Evolutionary conservation across 2,797 vertebrate genomes (phyloP).

Genomic region (Rhinichthys osculus): DNA sequence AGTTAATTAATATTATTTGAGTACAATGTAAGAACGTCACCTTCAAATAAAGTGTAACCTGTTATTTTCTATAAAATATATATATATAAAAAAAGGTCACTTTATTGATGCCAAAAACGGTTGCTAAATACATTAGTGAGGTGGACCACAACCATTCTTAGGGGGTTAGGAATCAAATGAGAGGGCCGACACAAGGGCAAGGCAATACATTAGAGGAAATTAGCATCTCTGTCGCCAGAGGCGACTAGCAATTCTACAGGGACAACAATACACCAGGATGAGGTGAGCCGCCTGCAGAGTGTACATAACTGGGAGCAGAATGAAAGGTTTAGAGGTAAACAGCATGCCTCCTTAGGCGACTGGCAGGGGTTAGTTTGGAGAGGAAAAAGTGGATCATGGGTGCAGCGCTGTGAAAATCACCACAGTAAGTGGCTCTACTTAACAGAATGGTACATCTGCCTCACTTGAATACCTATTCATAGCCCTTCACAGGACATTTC

Average conservation of each 20-base stretch:
- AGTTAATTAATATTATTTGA: too few species aligned
- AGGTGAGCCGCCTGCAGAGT: neutral
- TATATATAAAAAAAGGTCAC: too few species aligned
- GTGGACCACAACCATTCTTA: neutral
- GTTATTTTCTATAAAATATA: too few species aligned
- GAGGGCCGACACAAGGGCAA: neutral
- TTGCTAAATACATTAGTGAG: neutral
- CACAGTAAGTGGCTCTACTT: slow-evolving; percentile 14
- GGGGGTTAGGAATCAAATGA: slow-evolving; percentile 24
- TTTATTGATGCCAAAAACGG: neutral
- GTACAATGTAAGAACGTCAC: too few species aligned
- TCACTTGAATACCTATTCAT: slow-evolving; percentile 14
- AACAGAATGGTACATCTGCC: neutral
- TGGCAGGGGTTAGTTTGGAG: slow-evolving; percentile 38
- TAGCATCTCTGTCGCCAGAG: slow-evolving; percentile 25
- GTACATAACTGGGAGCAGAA: slow-evolving; percentile 3
- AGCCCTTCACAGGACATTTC: neutral
- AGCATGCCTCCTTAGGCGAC: slow-evolving; percentile 27
- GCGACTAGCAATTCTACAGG: neutral
- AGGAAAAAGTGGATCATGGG: slow-evolving; percentile 3
- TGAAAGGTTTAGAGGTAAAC: slow-evolving; percentile 24
- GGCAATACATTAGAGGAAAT: slow-evolving; percentile 12
- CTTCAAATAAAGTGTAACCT: too few species aligned
- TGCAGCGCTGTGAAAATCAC: neutral
- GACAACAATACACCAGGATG: slow-evolving; percentile 41